phyloP scores from a whole-genome alignment of 2,797 vertebrate genomes.

The Orientallactaga sibirica region DNA sequence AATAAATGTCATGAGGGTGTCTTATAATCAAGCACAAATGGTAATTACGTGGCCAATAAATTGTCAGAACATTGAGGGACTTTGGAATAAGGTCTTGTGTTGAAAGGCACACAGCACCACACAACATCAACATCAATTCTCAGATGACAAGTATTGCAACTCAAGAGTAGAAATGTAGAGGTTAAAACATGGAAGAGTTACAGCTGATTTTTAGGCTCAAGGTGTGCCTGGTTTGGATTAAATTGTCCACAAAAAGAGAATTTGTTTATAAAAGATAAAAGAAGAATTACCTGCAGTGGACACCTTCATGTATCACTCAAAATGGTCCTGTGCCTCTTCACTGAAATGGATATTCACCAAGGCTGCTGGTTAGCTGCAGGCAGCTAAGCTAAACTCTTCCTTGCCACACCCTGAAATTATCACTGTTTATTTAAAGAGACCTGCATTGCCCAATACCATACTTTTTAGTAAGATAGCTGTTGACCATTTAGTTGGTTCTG shows the following conservation, averaged over 20 bases:
- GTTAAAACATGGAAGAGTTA: neutral
- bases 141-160: neutral
- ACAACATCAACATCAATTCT: neutral
- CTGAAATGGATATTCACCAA: fast-evolving
- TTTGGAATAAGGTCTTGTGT: neutral
- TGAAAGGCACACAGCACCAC: neutral
- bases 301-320: fast-evolving
- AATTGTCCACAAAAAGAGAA: neutral
- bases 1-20: neutral
- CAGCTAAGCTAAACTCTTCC: fast-evolving
- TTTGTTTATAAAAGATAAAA: neutral
- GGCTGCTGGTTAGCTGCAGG: fast-evolving
- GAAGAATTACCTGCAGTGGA: fast-evolving
- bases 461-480: neutral
- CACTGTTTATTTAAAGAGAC: neutral
- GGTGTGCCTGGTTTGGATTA: neutral
- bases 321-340: fast-evolving
- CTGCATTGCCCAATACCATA: no score
- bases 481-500: fast-evolving
- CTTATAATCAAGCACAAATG: fast-evolving
- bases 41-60: fast-evolving
- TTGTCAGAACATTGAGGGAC: neutral
- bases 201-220: neutral
- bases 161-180: neutral
- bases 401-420: neutral